Conservation (phyloP, 2,888 invertebrate genomes). For the Tiphia femorata region DNA sequence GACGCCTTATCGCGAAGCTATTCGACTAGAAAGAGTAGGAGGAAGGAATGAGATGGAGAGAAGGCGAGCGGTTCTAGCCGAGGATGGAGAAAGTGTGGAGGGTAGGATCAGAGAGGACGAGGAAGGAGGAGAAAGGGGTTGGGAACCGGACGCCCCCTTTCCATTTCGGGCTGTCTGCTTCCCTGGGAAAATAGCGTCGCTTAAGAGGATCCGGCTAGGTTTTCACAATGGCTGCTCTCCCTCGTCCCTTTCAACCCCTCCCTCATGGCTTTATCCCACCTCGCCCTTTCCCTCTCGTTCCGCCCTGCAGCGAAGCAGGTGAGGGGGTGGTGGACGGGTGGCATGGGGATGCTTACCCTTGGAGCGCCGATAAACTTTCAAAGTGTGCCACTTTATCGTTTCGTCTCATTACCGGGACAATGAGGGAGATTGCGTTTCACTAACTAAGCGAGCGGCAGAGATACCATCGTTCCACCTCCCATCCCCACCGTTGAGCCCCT, state of each 20-base stretch:
- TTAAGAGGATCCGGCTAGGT: slow-evolving; percentile 46
- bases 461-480: too few species aligned
- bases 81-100: not conserved
- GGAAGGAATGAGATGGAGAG: not conserved
- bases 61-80: slow-evolving; percentile 1
- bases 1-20: slow-evolving; percentile 34
- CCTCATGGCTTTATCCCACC: slow-evolving; percentile 2
- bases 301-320: slow-evolving; percentile 8
- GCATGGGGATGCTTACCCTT: slow-evolving; percentile 25
- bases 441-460: slow-evolving; percentile 37
- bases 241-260: slow-evolving; percentile 16
- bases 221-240: slow-evolving; percentile 27
- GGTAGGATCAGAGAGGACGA: not conserved
- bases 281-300: slow-evolving; percentile 1
- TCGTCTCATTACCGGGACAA: slow-evolving; percentile 57
- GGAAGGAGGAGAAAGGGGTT: slow-evolving; percentile 7
- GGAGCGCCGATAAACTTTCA: slow-evolving; percentile 52
- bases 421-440: slow-evolving; percentile 48
- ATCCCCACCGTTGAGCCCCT: too few species aligned
- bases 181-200: slow-evolving; percentile 41
- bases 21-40: slow-evolving; percentile 27
- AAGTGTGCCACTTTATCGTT: slow-evolving; percentile 55
- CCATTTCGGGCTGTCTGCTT: slow-evolving; percentile 38
- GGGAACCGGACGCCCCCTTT: slow-evolving; percentile 24
- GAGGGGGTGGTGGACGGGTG: too few species aligned